These are phyloP conservation scores for Channa maculata DNA, from an alignment of 2,113 vertebrate species.

Conservation along the genomic window DNA sequence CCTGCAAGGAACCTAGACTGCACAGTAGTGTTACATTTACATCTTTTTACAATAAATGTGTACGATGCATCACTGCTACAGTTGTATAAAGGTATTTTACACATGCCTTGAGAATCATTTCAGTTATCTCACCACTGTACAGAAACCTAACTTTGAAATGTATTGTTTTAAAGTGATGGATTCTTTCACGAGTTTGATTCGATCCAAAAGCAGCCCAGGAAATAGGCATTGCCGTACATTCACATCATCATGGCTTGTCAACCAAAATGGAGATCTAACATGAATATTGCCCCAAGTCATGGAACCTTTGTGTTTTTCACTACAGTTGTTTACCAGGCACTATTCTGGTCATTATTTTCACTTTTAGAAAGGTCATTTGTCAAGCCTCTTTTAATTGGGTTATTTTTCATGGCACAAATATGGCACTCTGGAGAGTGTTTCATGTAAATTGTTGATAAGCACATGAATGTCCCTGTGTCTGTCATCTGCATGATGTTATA, in stretches of 20 bases:
- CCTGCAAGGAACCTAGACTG: not conserved
- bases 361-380: conserved; percentile 72
- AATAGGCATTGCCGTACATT: not conserved
- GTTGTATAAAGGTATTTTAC: not conserved
- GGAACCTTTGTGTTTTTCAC: conserved; percentile 42
- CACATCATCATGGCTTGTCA: conserved; percentile 39
- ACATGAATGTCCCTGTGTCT: conserved; percentile 55
- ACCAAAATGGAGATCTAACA: conserved; percentile 20
- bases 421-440: conserved; percentile 55
- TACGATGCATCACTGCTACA: not conserved
- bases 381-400: conserved; percentile 74
- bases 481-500: conserved; percentile 39
- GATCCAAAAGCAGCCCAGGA: not conserved
- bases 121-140: not conserved
- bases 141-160: not conserved
- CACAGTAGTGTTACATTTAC: not conserved
- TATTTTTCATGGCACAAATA: conserved; percentile 73
- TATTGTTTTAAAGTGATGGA: not conserved
- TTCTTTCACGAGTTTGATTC: not conserved
- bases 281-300: conserved; percentile 32
- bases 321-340: conserved; percentile 58
- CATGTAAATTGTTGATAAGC: conserved; percentile 72
- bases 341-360: conserved; percentile 73
- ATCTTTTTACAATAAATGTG: too few relatives aligned
- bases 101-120: not conserved